A percentile compares a stretch with the other conserved stretches of the same genome.
phyloP scores from a whole-genome alignment of 2,888 invertebrate genomes.

The Hypolimnas misippus region DNA sequence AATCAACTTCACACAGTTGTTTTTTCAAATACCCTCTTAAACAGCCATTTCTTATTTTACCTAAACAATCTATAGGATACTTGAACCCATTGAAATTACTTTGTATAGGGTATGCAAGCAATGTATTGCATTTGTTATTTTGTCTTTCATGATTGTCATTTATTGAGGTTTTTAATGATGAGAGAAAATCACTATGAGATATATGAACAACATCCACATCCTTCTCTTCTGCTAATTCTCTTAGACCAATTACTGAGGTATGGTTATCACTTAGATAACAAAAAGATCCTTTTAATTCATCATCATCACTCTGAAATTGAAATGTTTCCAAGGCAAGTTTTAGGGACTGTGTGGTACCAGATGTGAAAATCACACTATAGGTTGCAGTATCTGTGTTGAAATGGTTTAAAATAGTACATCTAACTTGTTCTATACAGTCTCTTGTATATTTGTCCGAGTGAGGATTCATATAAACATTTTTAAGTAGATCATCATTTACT shows the following conservation, averaged over 20 bases:
- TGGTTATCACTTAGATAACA: constrained; percentile 95
- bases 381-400: constrained; percentile 92
- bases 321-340: constrained; percentile 94
- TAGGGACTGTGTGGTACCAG: constrained; percentile 94
- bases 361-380: constrained; percentile 96
- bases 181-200: constrained; percentile 82
- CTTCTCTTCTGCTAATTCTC: constrained; percentile 87
- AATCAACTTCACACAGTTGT: constrained; percentile 65
- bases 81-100: constrained; percentile 98
- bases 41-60: constrained; percentile 84
- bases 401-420: constrained; percentile 92
- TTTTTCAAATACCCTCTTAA: constrained; percentile 70
- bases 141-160: constrained; percentile 42
- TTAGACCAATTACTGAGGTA: constrained; percentile 97
- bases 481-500: constrained; percentile 86
- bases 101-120: constrained; percentile 95
- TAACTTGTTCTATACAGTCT: constrained; percentile 92
- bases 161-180: constrained; percentile 52
- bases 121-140: constrained; percentile 64
- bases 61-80: constrained; percentile 91
- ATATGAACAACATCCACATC: constrained; percentile 84
- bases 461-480: constrained; percentile 94
- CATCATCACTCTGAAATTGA: constrained; percentile 74
- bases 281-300: constrained; percentile 84
- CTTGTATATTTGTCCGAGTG: constrained; percentile 93